These are phyloP conservation scores for Spatulosminthurus flaviceps DNA, from an alignment of 2,888 invertebrate genomes.

Conservation along the genomic window DNA sequence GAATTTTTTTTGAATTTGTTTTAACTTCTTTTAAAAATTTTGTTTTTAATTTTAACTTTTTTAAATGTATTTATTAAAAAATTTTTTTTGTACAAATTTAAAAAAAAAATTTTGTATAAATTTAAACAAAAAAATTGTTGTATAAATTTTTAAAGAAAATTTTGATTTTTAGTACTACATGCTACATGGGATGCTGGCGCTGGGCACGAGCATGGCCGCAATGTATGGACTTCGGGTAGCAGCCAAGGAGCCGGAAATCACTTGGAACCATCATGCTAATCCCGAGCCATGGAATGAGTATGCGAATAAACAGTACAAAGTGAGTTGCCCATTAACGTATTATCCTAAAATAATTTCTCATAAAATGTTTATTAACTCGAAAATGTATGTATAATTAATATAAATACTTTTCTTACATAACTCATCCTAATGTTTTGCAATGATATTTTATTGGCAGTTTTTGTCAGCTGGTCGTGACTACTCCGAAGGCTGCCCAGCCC, in stretches of 20 bases:
- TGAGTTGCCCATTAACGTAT: not conserved
- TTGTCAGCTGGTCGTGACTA: not conserved
- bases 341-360: not conserved
- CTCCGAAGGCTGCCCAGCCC: not conserved
- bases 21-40: no score
- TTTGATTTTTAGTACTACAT: no score
- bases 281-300: not conserved
- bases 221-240: not conserved
- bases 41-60: no score
- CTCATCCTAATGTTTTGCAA: no score
- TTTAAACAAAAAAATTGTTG: no score
- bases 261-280: not conserved
- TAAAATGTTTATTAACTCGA: not conserved
- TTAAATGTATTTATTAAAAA: no score
- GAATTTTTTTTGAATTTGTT: no score
- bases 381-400: no score
- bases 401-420: no score
- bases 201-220: not conserved
- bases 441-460: not conserved
- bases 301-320: constrained; percentile 2
- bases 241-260: not conserved
- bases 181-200: not conserved
- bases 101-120: no score
- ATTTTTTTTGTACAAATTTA: no score
- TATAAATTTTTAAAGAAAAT: no score